Evolutionary conservation across 2,113 vertebrate species (phyloP).

Genomic region (Lichenostomus cassidix): DNA sequence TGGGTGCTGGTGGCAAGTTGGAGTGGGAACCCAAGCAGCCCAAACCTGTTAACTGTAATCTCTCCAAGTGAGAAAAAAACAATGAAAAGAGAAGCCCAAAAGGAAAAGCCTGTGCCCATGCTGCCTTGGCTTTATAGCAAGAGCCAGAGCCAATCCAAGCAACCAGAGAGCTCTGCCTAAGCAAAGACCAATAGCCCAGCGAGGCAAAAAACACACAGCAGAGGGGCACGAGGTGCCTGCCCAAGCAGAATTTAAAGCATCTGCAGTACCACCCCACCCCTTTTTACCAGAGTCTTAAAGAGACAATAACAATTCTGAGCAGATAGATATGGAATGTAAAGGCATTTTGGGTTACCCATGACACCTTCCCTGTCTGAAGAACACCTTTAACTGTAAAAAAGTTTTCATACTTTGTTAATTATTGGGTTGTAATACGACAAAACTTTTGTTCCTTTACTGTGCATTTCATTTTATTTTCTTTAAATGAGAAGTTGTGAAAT

Average conservation of each 20-base stretch:
- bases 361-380: background rate
- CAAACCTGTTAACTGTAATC: fast-evolving
- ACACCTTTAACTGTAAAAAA: background rate
- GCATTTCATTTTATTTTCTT: background rate
- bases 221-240: background rate
- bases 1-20: fast-evolving
- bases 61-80: background rate
- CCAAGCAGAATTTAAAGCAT: fast-evolving
- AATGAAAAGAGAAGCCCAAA: fast-evolving
- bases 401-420: background rate
- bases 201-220: fast-evolving
- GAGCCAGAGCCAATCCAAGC: background rate
- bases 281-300: background rate
- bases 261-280: fast-evolving
- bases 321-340: background rate
- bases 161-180: background rate
- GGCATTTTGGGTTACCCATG: background rate
- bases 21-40: background rate
- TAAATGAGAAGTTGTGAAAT: background rate
- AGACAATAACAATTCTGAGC: background rate
- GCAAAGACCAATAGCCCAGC: background rate
- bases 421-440: background rate
- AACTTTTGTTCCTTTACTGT: background rate
- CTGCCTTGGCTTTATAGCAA: background rate
- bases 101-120: background rate